Percentiles rank a stretch among this genome's conserved stretches.
Conservation (phyloP, 2,888 invertebrate species). For the Pterobdella sp. region DNA sequence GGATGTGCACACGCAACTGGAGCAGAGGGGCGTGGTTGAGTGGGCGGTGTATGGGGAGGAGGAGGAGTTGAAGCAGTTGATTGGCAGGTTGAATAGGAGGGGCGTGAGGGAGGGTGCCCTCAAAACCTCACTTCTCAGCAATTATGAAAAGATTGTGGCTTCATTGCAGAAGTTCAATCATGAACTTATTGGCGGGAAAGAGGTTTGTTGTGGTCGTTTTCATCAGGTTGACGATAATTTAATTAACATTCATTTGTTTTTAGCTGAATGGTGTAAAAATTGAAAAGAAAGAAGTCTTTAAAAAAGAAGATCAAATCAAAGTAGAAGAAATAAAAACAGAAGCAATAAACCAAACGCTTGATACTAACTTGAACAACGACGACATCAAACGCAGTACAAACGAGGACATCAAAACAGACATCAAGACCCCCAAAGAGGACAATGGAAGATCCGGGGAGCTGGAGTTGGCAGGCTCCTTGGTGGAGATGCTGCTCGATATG, state of each 20-base stretch:
- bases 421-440: background rate
- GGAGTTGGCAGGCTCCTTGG: constrained; percentile 62
- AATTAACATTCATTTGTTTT: too few species aligned
- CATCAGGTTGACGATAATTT: too few species aligned
- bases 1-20: constrained; percentile 31
- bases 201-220: constrained; percentile 58
- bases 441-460: constrained; percentile 15
- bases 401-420: background rate
- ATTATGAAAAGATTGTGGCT: constrained; percentile 12
- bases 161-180: constrained; percentile 2
- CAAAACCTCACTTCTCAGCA: constrained; percentile 42
- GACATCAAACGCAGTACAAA: background rate
- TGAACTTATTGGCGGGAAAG: background rate
- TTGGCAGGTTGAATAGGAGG: constrained; percentile 68
- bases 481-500: constrained; percentile 75
- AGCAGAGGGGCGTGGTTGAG: constrained; percentile 16
- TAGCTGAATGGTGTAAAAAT: too few species aligned
- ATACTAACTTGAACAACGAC: background rate
- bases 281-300: constrained; percentile 57
- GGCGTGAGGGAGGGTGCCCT: constrained; percentile 76
- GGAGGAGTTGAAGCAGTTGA: constrained; percentile 64
- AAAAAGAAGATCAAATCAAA: constrained; percentile 6
- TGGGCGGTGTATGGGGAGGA: constrained; percentile 32
- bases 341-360: background rate
- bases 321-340: background rate